Evolutionary conservation across 2,888 invertebrate genomes (phyloP).

Genomic region (Eurois occulta): DNA sequence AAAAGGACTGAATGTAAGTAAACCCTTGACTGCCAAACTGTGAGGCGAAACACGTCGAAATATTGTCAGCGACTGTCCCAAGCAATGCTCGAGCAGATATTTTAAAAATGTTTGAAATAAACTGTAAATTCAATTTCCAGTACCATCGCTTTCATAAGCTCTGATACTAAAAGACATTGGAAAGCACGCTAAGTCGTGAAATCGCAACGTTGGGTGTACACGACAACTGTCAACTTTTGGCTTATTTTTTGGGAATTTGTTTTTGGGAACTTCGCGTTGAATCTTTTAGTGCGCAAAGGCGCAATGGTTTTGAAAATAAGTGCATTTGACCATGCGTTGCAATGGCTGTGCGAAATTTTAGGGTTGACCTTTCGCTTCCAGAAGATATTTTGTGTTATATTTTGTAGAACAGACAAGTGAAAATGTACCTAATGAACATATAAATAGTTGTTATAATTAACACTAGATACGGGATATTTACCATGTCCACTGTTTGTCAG

Average conservation of each 20-base stretch:
- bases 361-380: not conserved
- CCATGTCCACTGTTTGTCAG: too few species aligned
- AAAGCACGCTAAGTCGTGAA: conserved; percentile 59
- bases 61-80: conserved; percentile 41
- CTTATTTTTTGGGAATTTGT: conserved; percentile 56
- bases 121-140: conserved; percentile 66
- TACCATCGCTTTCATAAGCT: conserved; percentile 59
- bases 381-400: not conserved
- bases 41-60: conserved; percentile 37
- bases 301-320: conserved; percentile 38
- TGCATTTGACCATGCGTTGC: conserved; percentile 21
- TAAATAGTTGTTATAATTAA: too few species aligned
- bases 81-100: conserved; percentile 39
- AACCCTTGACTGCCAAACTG: conserved; percentile 17
- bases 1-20: conserved; percentile 36
- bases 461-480: too few species aligned
- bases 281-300: conserved; percentile 47
- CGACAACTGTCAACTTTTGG: conserved; percentile 55
- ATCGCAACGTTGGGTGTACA: conserved; percentile 43
- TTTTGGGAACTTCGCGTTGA: conserved; percentile 41
- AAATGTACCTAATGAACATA: not conserved
- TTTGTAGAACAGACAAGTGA: not conserved
- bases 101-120: conserved; percentile 59
- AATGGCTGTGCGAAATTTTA: conserved; percentile 9
- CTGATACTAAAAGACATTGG: conserved; percentile 56